Evolutionary conservation across 1,140 invertebrate species (phyloP), one percentile per base, ranked within the genome.

Genomic region (Helicoverpa zea): DNA sequence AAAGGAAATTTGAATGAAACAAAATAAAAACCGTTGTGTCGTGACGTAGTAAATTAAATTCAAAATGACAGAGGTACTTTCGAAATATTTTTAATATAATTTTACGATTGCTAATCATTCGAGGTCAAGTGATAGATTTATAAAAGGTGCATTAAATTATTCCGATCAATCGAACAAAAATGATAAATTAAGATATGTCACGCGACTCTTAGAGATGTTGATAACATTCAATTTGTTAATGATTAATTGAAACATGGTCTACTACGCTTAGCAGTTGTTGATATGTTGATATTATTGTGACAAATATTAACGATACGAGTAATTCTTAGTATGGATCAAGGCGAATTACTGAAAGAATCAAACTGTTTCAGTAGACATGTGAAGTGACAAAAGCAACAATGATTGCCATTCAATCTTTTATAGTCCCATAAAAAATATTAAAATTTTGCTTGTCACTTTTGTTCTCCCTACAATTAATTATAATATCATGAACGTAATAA

Each of bases 201-300:
- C 51, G 56, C 35, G 23, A 52, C 68, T 58, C 16, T 79, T 47
- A 66, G 49, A 82, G 72, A 83, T 80, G 78, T 83, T 86, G 87
- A 87, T 86, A 86, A 84, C 79, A 86, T 87, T 85, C 85, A 89
- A 83, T 79, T 83, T 82, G 78, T 78, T 83, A 84, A 81, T 85
- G 86, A 88, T 85, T 79, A 83, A 89, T 87, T 83, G 73, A 78
- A 61, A 79, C 79, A 86, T 82, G 83, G 86, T 87, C 83, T 77
- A 18, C 14, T 68, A 70, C 75, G 64, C 59, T 61, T 56, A 43
- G 73, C 64, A 82, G 76, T 54, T 76, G 72, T 80, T 83, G 81
- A 84, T 86, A 76, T 72, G 56, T 63, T 77, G 81, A 74, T 80
- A 81, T 77, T 61, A 79, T 82, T 73, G 74, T 68, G 72, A 81